These are phyloP conservation scores for Atherinosoma microstoma DNA, from an alignment of 2,797 vertebrate species.

Conservation along the genomic window DNA sequence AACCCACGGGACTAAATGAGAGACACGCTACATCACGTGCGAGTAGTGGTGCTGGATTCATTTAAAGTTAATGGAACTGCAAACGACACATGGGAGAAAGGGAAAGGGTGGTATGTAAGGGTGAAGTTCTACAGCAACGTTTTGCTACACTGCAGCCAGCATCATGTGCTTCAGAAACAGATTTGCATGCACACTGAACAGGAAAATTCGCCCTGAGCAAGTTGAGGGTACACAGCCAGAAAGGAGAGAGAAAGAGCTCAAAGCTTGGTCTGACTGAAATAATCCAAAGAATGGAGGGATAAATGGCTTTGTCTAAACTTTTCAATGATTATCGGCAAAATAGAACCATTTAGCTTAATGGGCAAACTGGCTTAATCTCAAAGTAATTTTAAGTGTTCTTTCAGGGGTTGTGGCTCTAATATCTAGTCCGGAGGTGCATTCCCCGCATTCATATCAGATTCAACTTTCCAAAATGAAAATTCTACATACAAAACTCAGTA, in stretches of 20 bases:
- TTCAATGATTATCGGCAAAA: constrained; percentile 63
- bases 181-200: constrained; percentile 55
- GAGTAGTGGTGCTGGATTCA: constrained; percentile 39
- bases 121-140: constrained; percentile 16
- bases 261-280: constrained; percentile 27
- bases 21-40: constrained; percentile 69
- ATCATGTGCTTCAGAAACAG: constrained; percentile 58
- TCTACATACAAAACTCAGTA: not conserved
- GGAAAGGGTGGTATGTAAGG: not conserved
- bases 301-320: constrained; percentile 67
- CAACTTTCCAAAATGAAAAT: not conserved
- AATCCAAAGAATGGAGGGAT: constrained; percentile 26
- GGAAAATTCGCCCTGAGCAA: constrained; percentile 49
- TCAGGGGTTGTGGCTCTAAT: constrained; percentile 65
- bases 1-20: constrained; percentile 63
- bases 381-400: constrained; percentile 42
- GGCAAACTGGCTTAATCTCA: constrained; percentile 45
- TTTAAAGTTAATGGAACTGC: constrained; percentile 54
- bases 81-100: constrained; percentile 30
- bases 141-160: constrained; percentile 40
- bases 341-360: constrained; percentile 41
- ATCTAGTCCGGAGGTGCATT: constrained; percentile 37
- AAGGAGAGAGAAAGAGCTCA: constrained; percentile 18
- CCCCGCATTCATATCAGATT: constrained; percentile 31
- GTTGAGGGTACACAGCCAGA: constrained; percentile 35